A percentile compares a stretch with the other conserved stretches of the same genome.
Conservation (phyloP, 2,113 vertebrate species). For the Peromyscus polionotus region DNA sequence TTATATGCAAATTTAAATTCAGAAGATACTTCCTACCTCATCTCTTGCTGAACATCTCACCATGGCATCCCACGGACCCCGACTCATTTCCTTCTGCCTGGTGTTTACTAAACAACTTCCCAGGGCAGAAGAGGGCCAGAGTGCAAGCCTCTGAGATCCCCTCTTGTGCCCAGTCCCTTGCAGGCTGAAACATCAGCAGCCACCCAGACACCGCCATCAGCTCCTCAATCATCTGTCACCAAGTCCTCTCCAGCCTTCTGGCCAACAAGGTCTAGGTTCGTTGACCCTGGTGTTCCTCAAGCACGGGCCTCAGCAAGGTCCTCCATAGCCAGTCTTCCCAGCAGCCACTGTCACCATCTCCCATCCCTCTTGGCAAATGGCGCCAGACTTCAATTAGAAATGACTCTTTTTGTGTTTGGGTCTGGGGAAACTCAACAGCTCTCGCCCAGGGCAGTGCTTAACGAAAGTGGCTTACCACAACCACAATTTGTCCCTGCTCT, state of each 20-base stretch:
- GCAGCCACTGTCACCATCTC: neutral
- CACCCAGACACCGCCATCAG: neutral
- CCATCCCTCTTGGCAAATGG: neutral
- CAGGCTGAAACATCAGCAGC: neutral
- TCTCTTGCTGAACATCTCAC: neutral
- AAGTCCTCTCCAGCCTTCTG: neutral
- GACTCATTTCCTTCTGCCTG: neutral
- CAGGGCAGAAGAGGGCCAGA: neutral
- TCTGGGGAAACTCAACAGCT: neutral
- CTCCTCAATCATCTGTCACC: neutral
- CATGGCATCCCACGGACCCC: neutral
- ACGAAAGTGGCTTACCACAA: neutral
- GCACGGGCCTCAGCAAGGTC: neutral
- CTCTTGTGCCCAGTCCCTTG: neutral
- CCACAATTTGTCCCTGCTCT: neutral
- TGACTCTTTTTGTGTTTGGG: neutral
- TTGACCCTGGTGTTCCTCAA: neutral
- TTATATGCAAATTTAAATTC: neutral
- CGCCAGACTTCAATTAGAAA: constrained; percentile 19
- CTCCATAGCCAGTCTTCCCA: neutral
- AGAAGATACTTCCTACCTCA: neutral
- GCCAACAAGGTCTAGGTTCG: neutral
- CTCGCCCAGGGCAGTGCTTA: neutral
- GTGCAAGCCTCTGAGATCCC: neutral
- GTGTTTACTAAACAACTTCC: neutral